phyloP scores from a whole-genome alignment of 2,888 invertebrate genomes.

The Anodontia alba region DNA sequence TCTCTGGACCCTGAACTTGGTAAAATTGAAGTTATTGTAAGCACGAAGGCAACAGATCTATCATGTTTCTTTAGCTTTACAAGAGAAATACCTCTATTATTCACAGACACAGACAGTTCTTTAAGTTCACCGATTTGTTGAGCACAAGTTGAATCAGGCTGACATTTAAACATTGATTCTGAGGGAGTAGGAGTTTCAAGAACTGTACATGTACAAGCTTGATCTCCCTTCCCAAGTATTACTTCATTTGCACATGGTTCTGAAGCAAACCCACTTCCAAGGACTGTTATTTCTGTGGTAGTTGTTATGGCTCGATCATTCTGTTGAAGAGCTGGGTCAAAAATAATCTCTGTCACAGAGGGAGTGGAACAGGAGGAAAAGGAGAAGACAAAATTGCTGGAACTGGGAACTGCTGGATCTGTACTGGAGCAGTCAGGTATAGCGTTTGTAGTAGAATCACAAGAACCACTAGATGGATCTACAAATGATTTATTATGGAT shows the following conservation, averaged over 20 bases:
- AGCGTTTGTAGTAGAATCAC: no score
- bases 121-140: neutral
- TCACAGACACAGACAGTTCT: neutral
- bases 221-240: neutral
- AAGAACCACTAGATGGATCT: no score
- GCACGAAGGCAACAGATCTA: slow-evolving; percentile 43
- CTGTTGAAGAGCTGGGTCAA: neutral
- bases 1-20: slow-evolving; percentile 50
- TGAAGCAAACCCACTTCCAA: neutral
- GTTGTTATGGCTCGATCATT: neutral
- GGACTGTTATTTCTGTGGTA: neutral
- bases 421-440: neutral
- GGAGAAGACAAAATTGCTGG: neutral
- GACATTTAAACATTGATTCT: neutral
- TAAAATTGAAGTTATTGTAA: slow-evolving; percentile 31
- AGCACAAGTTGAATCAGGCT: neutral
- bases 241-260: neutral
- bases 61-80: neutral
- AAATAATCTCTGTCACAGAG: neutral
- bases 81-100: neutral
- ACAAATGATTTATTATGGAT: no score
- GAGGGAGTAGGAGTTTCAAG: neutral
- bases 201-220: neutral
- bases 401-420: neutral
- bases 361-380: neutral